These are phyloP conservation scores for Masticophis lateralis DNA, from an alignment of 2,797 vertebrate species.

Conservation along the genomic window DNA sequence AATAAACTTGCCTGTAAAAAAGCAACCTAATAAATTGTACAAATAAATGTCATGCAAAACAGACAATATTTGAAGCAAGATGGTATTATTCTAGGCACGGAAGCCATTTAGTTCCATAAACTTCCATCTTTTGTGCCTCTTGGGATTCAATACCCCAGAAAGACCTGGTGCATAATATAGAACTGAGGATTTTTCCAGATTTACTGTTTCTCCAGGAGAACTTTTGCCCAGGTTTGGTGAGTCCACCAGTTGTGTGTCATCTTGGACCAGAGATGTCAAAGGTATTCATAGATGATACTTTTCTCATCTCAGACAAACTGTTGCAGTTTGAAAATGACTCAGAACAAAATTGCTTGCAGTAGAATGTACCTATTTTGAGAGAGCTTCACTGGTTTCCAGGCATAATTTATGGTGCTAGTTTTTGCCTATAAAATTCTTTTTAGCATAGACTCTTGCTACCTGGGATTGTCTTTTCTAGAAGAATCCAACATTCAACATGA, in stretches of 20 bases:
- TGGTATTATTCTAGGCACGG: not conserved
- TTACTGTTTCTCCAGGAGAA: not conserved
- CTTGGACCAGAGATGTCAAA: not conserved
- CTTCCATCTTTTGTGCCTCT: not conserved
- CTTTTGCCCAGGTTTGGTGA: not conserved
- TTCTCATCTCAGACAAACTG: not conserved
- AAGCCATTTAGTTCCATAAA: not conserved
- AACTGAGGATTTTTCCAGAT: not conserved
- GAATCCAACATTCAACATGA: not conserved
- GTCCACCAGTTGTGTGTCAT: not conserved
- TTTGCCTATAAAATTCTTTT: not conserved
- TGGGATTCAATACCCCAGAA: not conserved
- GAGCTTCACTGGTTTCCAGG: not conserved
- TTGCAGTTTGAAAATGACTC: not conserved
- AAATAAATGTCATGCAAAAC: not conserved
- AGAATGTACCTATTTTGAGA: not conserved
- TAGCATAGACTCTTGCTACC: not conserved
- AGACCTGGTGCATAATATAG: not conserved
- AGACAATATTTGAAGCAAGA: not conserved
- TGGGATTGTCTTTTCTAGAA: not conserved
- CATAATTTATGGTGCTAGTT: not conserved
- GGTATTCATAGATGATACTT: not conserved
- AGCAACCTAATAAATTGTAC: not conserved
- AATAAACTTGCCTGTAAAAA: not conserved
- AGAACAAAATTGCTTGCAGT: not conserved